Evolutionary conservation across 2,797 vertebrate genomes (phyloP).

Genomic region (Girardinus metallicus): DNA sequence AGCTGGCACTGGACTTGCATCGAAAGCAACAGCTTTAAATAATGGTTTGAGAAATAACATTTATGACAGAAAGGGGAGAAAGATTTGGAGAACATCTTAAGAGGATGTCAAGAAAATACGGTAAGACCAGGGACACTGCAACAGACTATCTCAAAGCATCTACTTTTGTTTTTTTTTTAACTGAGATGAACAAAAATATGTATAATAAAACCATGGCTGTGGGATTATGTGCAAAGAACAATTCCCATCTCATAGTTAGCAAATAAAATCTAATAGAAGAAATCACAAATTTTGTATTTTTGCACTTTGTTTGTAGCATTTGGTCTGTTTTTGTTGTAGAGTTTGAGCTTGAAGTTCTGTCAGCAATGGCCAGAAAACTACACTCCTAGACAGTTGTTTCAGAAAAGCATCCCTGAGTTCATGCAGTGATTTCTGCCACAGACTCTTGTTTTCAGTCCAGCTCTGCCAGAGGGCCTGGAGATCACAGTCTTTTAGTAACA

Average conservation of each 20-base stretch:
- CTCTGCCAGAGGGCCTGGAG: not conserved
- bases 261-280: not conserved
- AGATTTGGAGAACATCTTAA: not conserved
- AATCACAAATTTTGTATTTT: not conserved
- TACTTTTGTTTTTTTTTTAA: not conserved
- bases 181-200: not conserved
- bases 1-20: not conserved
- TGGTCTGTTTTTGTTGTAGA: not conserved
- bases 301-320: not conserved
- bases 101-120: not conserved
- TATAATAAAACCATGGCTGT: not conserved
- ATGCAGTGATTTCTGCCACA: not conserved
- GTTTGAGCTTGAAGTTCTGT: not conserved
- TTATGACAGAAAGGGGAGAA: not conserved
- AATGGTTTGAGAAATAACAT: not conserved
- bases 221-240: not conserved
- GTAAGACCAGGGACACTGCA: not conserved
- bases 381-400: not conserved
- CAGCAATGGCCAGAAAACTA: not conserved
- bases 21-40: not conserved
- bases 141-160: not conserved
- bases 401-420: not conserved
- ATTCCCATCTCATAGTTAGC: not conserved
- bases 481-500: not conserved
- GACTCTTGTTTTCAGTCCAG: not conserved